phyloP scores from a whole-genome alignment of 1,140 invertebrate genomes.

The Musca vetustissima region DNA sequence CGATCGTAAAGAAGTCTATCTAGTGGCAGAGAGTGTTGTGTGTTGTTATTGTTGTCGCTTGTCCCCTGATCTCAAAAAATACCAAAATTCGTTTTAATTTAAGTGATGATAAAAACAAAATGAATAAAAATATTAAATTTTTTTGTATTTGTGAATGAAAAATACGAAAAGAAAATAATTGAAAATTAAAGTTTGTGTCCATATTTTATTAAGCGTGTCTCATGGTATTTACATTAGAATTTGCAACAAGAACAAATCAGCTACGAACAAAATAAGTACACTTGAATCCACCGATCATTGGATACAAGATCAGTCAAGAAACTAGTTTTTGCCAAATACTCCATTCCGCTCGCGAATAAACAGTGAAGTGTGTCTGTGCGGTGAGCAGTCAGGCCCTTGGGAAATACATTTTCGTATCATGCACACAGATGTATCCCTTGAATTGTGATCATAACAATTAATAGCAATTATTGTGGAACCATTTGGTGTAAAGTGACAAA shows the following conservation, averaged over 20 bases:
- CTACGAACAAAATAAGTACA: too few relatives aligned
- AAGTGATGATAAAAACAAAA: background rate
- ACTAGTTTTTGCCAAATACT: conserved; percentile 4
- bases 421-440: background rate
- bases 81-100: background rate
- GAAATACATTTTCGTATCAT: background rate
- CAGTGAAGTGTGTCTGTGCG: background rate
- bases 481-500: background rate
- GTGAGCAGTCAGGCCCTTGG: background rate
- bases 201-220: too few relatives aligned
- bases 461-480: background rate
- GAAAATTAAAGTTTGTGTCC: too few relatives aligned
- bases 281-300: background rate
- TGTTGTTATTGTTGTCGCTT: background rate
- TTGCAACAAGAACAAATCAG: too few relatives aligned
- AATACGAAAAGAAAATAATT: too few relatives aligned
- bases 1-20: background rate
- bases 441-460: conserved; percentile 8
- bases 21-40: background rate
- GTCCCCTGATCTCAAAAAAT: background rate
- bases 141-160: too few relatives aligned
- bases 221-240: too few relatives aligned
- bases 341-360: too few relatives aligned
- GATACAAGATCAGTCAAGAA: background rate
- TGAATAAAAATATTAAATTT: background rate